Percentiles rank a stretch among this genome's conserved stretches.
phyloP scores from a whole-genome alignment of 1,140 invertebrate species.

The Ptiloglossa arizonensis region DNA sequence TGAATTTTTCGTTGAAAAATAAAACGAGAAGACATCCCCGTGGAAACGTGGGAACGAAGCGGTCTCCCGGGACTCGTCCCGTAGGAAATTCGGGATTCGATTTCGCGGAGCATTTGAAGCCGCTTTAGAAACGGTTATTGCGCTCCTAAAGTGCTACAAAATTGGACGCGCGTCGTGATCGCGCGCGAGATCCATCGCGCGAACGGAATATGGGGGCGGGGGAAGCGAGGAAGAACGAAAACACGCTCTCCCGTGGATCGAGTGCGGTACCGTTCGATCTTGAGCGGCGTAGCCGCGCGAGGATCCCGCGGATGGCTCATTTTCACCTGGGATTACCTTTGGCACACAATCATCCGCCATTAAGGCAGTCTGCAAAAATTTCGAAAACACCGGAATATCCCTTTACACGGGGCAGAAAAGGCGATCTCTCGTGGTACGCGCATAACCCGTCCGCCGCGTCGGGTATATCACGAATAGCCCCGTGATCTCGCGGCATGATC shows the following conservation, averaged over 20 bases:
- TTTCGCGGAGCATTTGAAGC: background rate
- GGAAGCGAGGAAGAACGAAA: background rate
- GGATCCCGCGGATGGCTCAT: slow-evolving; percentile 59
- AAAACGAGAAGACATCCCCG: background rate
- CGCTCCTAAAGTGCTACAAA: slow-evolving; percentile 22
- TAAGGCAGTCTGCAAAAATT: slow-evolving; percentile 74
- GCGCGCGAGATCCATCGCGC: background rate
- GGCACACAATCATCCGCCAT: slow-evolving; percentile 76
- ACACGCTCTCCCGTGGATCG: slow-evolving; percentile 7
- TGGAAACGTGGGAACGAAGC: too few relatives aligned
- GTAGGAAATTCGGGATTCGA: background rate
- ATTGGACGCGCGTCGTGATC: slow-evolving; percentile 36
- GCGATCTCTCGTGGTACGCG: slow-evolving; percentile 46
- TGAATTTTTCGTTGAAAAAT: too few relatives aligned
- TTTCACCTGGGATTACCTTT: slow-evolving; percentile 73
- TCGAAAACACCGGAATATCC: slow-evolving; percentile 72
- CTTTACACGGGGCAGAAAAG: slow-evolving; percentile 65
- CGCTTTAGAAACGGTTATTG: slow-evolving; percentile 11
- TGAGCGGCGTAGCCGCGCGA: background rate
- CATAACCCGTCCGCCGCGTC: slow-evolving; percentile 63
- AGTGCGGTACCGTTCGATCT: slow-evolving; percentile 27
- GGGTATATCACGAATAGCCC: slow-evolving; percentile 65
- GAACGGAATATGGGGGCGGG: background rate
- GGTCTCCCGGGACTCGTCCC: too few relatives aligned
- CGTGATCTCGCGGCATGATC: slow-evolving; percentile 71